Evolutionary conservation across 2,888 invertebrate species (phyloP), one percentile per base, ranked within the genome.

Genomic region (Drosophila nr. fundita): DNA sequence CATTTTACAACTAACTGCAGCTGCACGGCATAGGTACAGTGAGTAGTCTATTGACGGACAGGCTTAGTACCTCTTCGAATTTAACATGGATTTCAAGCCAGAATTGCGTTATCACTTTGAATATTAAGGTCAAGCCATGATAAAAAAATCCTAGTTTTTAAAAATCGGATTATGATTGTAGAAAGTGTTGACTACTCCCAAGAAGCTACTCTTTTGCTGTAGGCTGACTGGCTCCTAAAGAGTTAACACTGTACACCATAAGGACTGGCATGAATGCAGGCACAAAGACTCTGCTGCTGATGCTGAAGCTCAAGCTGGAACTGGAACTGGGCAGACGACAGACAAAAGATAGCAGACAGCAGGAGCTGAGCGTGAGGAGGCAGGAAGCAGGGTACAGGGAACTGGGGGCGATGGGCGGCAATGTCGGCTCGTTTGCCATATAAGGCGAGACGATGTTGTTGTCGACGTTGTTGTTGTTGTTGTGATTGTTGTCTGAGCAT

Each of bases 361-460:
- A 42, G 66, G 24, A 53, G 45, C 40, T 36, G 27, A 32, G 24
- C 32, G 24, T 15, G 45, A 29, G 29, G 45, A 29, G 29, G 4
- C 59, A 60, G 73, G 55, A 48, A 49, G 27, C 30, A 59, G 53
- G 21, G 32, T 32, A 52, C 24, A 13, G 38, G n/a, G 30, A 38
- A 34, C 45, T 24, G 54, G 11, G 27, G 54, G 36, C 48, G 36
- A 6, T 29, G 42, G 62, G 49, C 52, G 53, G 70, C 50, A 63
- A 59, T 82, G 87, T 76, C 87, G 83, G 84, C 82, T 71, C 57
- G 84, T 70, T 88, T 81, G 87, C 84, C 89, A 63, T 85, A 77
- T 81, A 86, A 73, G 86, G 89, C 71, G 64, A 73, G 57, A 21
- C 84, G 57, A 73, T 57, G 68, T 62, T 71, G 78, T 67, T 58